These are phyloP conservation scores for Delichon dasypus DNA, from an alignment of 2,797 vertebrate genomes.

Conservation along the genomic window DNA sequence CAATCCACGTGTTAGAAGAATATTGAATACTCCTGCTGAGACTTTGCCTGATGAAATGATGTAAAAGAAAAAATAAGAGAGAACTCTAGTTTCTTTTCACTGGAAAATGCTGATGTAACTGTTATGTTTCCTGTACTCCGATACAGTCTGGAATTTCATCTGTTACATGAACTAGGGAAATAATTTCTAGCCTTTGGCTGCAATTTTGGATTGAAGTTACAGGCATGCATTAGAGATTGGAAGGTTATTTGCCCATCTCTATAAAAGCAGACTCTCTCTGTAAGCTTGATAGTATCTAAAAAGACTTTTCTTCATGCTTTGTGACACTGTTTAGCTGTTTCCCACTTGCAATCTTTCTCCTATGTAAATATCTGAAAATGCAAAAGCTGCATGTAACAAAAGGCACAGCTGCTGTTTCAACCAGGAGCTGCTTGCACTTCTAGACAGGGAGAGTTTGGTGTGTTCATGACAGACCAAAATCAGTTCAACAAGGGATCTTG, in stretches of 20 bases:
- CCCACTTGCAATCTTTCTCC: background rate
- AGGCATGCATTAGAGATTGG: background rate
- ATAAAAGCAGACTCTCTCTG: background rate
- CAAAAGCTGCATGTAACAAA: background rate
- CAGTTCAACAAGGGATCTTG: rapidly evolving
- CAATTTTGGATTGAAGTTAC: background rate
- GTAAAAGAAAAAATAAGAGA: background rate
- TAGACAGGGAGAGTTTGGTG: background rate
- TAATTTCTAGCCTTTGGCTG: background rate
- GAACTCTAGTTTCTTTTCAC: background rate
- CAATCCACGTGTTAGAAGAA: background rate
- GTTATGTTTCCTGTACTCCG: background rate
- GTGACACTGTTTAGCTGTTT: background rate
- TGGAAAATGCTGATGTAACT: background rate
- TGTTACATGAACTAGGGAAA: background rate
- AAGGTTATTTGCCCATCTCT: background rate
- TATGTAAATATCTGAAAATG: background rate
- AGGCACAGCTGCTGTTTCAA: background rate
- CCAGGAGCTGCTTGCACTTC: background rate
- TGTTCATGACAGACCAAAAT: background rate
- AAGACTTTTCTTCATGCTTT: rapidly evolving
- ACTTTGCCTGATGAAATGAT: background rate
- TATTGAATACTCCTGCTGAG: background rate
- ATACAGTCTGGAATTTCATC: background rate
- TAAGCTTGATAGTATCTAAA: rapidly evolving